Base-by-base conservation (phyloP, 2,113 vertebrate species). In the Rousettus leschenaultii region DNA sequence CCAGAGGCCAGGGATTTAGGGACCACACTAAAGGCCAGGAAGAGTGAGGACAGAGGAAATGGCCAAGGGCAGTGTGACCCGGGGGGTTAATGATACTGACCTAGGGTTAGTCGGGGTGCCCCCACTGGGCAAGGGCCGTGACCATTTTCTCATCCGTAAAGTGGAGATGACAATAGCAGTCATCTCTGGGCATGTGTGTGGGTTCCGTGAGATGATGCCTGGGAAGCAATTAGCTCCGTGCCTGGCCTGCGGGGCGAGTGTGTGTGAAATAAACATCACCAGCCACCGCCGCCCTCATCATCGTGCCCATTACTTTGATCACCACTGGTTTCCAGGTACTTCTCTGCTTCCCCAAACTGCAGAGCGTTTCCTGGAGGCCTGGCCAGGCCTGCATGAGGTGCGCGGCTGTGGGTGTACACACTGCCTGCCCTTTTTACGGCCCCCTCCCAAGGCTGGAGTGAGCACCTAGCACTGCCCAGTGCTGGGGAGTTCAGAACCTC, bases 371-470 rank as follows among this genome's bases (percentile, higher is more conserved):
- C 45, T 7, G 35, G n/a, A 48, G 68, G 22, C 75, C 65, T 11
- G 15, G 68, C 11, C 10, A 45, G 61, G 21, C 5, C 30, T 48
- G 61, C 66, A 14, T 6, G 4, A 59, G 59, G 16, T 18, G 4
- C 5, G 2, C 2, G 43, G 18, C 5, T 0, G 16, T 48, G n/a
- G 24, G 2, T 14, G 28, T 53, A 13, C 10, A 4, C 0, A 2
- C 21, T 28, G 11, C 26, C 33, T 13, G 21, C 26, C 40, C 24
- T 8, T 45, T 19, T 45, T 19, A 13, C 2, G 6, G 48, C 61
- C 89, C 33, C 55, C 16, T 16, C 55, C 0, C 2, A 26, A 91
- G 53, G 38, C 45, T 33, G 4, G 3, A 2, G 45, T 5, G 21
- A 82, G 30, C 30, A 3, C 30, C 18, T 35, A 0, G 12, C 7